Evolutionary conservation across 2,113 vertebrate genomes (phyloP).

Genomic region (Cebus imitator): DNA sequence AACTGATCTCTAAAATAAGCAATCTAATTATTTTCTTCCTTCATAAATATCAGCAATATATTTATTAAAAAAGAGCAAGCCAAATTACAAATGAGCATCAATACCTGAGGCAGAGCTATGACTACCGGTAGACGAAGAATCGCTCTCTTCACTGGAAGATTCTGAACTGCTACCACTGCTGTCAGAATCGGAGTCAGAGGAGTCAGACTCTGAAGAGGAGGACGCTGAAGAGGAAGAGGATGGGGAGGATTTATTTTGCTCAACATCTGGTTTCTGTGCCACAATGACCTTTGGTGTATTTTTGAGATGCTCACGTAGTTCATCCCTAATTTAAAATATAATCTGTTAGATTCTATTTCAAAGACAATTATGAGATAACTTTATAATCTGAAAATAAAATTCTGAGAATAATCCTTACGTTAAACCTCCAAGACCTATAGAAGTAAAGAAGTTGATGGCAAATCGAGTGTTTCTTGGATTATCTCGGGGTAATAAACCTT

Average conservation of each 20-base stretch:
- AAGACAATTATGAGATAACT: background rate
- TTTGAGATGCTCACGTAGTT: conserved; percentile 97
- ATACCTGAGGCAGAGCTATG: conserved; percentile 89
- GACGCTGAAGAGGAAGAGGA: conserved; percentile 85
- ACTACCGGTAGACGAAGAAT: conserved; percentile 84
- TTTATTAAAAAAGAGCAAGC: background rate
- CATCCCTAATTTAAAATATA: conserved; percentile 88
- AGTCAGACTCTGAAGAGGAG: conserved; percentile 86
- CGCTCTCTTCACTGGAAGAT: conserved; percentile 87
- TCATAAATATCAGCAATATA: background rate
- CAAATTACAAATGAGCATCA: background rate
- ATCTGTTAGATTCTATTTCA: conserved; percentile 25
- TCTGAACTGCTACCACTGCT: conserved; percentile 86
- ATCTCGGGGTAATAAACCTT: conserved; percentile 96
- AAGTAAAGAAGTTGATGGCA: conserved; percentile 99
- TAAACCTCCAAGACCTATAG: conserved; percentile 97
- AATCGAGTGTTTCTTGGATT: conserved; percentile 98
- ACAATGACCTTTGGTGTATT: conserved; percentile 98
- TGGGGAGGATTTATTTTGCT: conserved; percentile 90
- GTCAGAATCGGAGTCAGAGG: conserved; percentile 84
- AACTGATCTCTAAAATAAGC: conserved; percentile 5
- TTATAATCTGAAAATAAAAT: conserved; percentile 22
- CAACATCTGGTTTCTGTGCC: conserved; percentile 96
- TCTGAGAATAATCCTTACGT: conserved; percentile 88
- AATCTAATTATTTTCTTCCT: background rate